phyloP scores from a whole-genome alignment of 1,140 invertebrate species.

The Potamilus streckersoni region DNA sequence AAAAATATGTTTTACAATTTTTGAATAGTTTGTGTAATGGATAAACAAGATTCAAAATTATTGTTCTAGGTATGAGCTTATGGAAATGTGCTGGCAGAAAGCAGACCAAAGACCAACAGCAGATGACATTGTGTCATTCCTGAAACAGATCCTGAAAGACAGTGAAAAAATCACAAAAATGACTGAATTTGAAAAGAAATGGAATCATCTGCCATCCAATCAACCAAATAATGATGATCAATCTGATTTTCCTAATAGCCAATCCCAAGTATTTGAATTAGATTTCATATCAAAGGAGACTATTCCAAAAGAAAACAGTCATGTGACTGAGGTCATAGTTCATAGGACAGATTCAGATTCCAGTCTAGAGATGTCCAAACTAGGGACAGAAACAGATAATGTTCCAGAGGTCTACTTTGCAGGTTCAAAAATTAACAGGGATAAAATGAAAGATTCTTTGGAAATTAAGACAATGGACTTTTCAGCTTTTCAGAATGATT shows the following conservation, averaged over 20 bases:
- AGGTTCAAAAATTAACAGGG: background rate
- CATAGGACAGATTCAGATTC: slow-evolving; percentile 11
- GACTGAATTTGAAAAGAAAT: slow-evolving; percentile 50
- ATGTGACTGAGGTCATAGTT: slow-evolving; percentile 23
- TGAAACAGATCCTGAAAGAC: slow-evolving; percentile 38
- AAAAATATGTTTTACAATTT: too few relatives aligned
- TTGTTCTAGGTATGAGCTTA: slow-evolving; percentile 52
- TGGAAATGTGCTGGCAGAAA: slow-evolving; percentile 55
- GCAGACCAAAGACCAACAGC: slow-evolving; percentile 38
- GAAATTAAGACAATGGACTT: background rate
- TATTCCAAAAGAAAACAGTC: slow-evolving; percentile 14
- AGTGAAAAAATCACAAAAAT: slow-evolving; percentile 9
- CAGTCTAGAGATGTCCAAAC: too few relatives aligned
- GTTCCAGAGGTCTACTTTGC: too few relatives aligned
- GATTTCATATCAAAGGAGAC: slow-evolving; percentile 29
- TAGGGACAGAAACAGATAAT: too few relatives aligned
- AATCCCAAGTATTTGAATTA: slow-evolving; percentile 12
- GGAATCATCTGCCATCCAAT: slow-evolving; percentile 39
- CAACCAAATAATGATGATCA: slow-evolving; percentile 21
- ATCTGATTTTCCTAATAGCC: slow-evolving; percentile 7
- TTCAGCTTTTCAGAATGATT: slow-evolving; percentile 18
- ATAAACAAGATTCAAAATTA: background rate
- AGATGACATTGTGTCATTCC: slow-evolving; percentile 40
- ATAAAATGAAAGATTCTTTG: slow-evolving; percentile 5
- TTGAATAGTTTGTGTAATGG: too few relatives aligned